These are phyloP conservation scores for Drosophila limbata DNA, from an alignment of 2,888 invertebrate genomes.

Conservation along the genomic window DNA sequence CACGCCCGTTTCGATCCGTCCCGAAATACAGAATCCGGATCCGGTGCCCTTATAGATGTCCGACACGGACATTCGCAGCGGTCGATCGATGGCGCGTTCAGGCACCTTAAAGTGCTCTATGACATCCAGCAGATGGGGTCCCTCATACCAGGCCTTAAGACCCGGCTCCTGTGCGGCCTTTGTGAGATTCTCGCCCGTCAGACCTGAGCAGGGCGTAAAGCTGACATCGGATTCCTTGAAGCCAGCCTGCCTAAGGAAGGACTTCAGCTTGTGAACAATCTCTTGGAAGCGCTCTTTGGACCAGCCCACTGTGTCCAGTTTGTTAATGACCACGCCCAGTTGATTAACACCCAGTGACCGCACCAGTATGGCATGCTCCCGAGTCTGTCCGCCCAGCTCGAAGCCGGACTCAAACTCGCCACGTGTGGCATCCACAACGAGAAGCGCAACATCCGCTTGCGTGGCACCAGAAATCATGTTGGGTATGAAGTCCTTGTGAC, in stretches of 20 bases:
- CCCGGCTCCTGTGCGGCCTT: conserved; percentile 88
- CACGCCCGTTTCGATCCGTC: conserved; percentile 96
- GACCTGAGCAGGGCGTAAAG: conserved; percentile 97
- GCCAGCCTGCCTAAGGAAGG: conserved; percentile 95
- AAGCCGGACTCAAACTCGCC: conserved; percentile 99
- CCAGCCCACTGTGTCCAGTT: conserved; percentile 98
- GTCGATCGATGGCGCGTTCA: conserved; percentile 93
- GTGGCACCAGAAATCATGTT: conserved; percentile 99
- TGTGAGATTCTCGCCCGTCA: conserved; percentile 97
- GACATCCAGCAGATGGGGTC: conserved; percentile 93
- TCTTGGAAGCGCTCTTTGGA: conserved; percentile 95
- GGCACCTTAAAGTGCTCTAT: conserved; percentile 95
- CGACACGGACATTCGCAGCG: conserved; percentile 95
- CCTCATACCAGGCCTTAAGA: conserved; percentile 91
- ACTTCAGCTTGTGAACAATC: conserved; percentile 92
- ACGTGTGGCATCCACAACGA: conserved; percentile 97
- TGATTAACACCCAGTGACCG: conserved; percentile 95
- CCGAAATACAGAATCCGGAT: conserved; percentile 95
- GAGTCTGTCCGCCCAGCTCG: conserved; percentile 98
- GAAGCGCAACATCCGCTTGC: conserved; percentile 98
- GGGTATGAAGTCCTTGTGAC: conserved; percentile 99
- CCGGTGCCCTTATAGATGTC: conserved; percentile 98
- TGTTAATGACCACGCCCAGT: conserved; percentile 97
- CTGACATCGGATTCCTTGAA: conserved; percentile 94
- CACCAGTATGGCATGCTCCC: conserved; percentile 98